Percentiles rank a stretch among this genome's conserved stretches.
These are phyloP conservation scores for Epizoanthus stellaris DNA, from an alignment of 92 coral and sea anemone genomes.

Conservation along the genomic window DNA sequence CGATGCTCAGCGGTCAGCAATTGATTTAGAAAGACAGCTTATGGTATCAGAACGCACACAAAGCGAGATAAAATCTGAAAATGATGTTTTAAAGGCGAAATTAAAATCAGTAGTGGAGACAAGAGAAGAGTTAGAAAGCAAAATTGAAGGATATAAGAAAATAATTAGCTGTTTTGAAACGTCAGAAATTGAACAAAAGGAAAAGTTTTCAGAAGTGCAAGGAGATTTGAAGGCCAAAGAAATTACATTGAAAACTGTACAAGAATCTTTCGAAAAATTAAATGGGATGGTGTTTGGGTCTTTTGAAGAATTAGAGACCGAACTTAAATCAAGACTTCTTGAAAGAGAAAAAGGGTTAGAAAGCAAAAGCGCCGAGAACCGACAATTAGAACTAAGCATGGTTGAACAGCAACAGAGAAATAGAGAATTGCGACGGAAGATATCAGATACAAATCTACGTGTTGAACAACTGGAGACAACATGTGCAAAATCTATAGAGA, in stretches of 20 bases:
- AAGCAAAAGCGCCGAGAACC: slow-evolving; percentile 82
- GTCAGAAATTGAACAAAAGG: slow-evolving; percentile 59
- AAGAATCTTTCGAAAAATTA: slow-evolving; percentile 91
- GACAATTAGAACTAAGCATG: slow-evolving; percentile 73
- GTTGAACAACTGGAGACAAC: slow-evolving; percentile 20
- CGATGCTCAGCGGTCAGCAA: slow-evolving; percentile 73
- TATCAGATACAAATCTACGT: slow-evolving; percentile 50
- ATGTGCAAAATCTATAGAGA: not conserved
- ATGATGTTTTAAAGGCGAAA: slow-evolving; percentile 58
- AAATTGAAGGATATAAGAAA: slow-evolving; percentile 56
- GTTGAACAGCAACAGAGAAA: slow-evolving; percentile 74
- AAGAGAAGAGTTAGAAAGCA: slow-evolving; percentile 60
- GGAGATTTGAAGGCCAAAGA: slow-evolving; percentile 86
- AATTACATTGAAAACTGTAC: slow-evolving; percentile 79
- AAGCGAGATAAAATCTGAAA: slow-evolving; percentile 64
- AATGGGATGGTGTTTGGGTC: slow-evolving; percentile 96
- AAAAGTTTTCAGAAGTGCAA: slow-evolving; percentile 63
- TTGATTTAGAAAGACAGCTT: slow-evolving; percentile 72
- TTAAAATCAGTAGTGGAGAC: slow-evolving; percentile 51
- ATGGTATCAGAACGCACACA: slow-evolving; percentile 62
- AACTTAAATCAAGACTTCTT: slow-evolving; percentile 76
- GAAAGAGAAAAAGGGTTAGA: slow-evolving; percentile 92
- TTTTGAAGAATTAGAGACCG: slow-evolving; percentile 89
- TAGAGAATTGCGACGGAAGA: slow-evolving; percentile 54
- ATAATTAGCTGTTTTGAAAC: slow-evolving; percentile 57